Evolutionary conservation across 92 coral and sea anemone species (phyloP), one percentile per base, ranked within the genome.

Genomic region (Zoanthus solanderi): DNA sequence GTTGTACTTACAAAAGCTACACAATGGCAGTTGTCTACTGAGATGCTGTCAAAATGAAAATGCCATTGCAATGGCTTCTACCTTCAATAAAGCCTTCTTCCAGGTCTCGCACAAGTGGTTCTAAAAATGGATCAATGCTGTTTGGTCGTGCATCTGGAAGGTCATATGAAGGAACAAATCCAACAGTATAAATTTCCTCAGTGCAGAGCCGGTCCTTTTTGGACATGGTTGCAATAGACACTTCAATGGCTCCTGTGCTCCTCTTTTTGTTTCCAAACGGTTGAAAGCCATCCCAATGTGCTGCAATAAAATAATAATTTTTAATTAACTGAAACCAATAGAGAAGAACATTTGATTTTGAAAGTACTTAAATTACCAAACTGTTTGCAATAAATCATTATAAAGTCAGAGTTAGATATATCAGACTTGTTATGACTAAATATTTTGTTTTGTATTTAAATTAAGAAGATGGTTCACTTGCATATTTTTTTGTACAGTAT

Each of bases 121-220:
- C 90, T 54, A 93, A 83, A 82, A 93, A 90, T 13, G 93, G 93
- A 81, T 93, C 95, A 47, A 93, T 44, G 78, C 90, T 79, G 78
- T 90, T 90, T 53, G 95, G 95, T 32, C 88, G 45, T 88, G 31
- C 93, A 76, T 88, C 92, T 78, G 95, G 93, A 73, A 90, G 88
- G 56, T 90, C 93, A 90, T 90, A 93, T 6, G 93, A 93, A 2
- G 95, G 95, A 75, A 93, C 93, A 93, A 90, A 90, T 58, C 93
- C 95, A 73, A 93, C 88, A 29, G 92, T 87, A 56, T 90, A 93
- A 80, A 90, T 79, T 82, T 93, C 93, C n/a, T 88, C 93, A 61
- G 92, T 90, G 78, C 79, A 80, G 45, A 88, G 80, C 30, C 93
- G 65, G 48, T 93, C 88, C 76, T 84, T 45, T 77, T 93, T 90